A percentile compares a stretch with the other conserved stretches of the same genome.
phyloP scores from a whole-genome alignment of 2,113 vertebrate genomes.

The human region DNA sequence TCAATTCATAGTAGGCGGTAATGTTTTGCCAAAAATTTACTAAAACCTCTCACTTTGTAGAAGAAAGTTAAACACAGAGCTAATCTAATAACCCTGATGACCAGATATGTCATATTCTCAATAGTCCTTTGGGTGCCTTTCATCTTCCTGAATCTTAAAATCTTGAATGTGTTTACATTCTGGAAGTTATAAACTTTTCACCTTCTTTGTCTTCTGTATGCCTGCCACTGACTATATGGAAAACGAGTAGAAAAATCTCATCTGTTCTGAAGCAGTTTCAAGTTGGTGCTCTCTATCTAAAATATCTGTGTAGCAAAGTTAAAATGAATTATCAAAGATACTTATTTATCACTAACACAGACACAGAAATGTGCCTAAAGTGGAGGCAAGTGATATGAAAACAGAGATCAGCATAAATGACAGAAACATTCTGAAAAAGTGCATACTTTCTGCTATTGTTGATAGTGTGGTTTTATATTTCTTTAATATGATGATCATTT shows the following conservation, averaged over 20 bases:
- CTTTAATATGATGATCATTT: neutral
- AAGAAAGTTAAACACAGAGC: neutral
- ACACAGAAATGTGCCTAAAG: neutral
- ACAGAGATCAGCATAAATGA: neutral
- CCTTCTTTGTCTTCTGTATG: neutral
- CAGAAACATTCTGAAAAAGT: neutral
- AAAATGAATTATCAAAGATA: constrained; percentile 12
- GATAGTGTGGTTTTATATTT: neutral
- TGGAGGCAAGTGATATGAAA: neutral
- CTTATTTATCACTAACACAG: neutral
- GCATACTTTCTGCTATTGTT: neutral
- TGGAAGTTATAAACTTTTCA: neutral
- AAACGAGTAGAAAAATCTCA: neutral
- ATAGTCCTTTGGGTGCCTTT: neutral
- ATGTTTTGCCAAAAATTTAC: neutral
- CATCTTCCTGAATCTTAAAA: neutral
- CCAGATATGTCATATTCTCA: neutral
- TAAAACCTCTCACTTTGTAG: neutral
- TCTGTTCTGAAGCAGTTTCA: neutral
- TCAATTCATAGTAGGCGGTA: neutral
- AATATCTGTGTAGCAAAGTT: neutral
- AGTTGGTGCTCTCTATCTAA: neutral
- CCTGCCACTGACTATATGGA: neutral
- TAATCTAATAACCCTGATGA: neutral
- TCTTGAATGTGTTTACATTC: neutral